These are phyloP conservation scores for Choristoneura rosaceana DNA, from an alignment of 2,888 invertebrate genomes.

Conservation along the genomic window DNA sequence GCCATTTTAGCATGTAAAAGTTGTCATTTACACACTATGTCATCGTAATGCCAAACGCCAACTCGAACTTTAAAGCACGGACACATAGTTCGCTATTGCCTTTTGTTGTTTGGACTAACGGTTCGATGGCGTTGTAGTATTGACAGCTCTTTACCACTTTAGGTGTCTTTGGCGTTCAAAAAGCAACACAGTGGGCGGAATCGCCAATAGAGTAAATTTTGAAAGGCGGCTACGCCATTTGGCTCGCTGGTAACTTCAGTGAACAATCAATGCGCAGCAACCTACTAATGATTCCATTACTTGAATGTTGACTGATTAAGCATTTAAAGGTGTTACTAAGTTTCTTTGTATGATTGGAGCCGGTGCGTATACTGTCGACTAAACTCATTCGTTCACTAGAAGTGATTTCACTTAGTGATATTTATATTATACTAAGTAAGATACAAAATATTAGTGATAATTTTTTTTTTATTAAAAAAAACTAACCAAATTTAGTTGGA, in stretches of 20 bases:
- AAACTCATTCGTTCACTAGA: slow-evolving; percentile 50
- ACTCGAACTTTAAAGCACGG: no score
- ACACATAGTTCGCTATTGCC: no score
- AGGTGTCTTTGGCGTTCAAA: no score
- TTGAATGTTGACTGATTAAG: slow-evolving; percentile 40
- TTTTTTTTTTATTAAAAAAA: slow-evolving; percentile 55
- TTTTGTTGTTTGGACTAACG: no score
- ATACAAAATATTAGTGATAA: slow-evolving; percentile 66
- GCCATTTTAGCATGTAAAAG: no score
- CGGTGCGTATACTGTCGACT: slow-evolving; percentile 29
- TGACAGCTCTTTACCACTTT: no score
- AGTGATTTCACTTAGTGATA: slow-evolving; percentile 74
- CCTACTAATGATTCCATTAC: slow-evolving; percentile 19
- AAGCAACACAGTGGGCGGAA: no score
- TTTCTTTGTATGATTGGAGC: slow-evolving; percentile 12
- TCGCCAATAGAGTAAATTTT: neutral
- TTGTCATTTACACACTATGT: no score
- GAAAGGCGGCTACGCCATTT: neutral
- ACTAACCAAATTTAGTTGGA: slow-evolving; percentile 79
- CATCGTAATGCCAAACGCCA: no score
- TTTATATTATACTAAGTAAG: slow-evolving; percentile 67
- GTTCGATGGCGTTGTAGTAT: no score
- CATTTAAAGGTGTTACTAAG: slow-evolving; percentile 32
- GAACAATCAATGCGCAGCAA: neutral
- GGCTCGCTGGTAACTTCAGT: neutral